A percentile compares a stretch with the other conserved stretches of the same genome.
phyloP scores from a whole-genome alignment of 2,113 vertebrate genomes.

The Oryzias melastigma region DNA sequence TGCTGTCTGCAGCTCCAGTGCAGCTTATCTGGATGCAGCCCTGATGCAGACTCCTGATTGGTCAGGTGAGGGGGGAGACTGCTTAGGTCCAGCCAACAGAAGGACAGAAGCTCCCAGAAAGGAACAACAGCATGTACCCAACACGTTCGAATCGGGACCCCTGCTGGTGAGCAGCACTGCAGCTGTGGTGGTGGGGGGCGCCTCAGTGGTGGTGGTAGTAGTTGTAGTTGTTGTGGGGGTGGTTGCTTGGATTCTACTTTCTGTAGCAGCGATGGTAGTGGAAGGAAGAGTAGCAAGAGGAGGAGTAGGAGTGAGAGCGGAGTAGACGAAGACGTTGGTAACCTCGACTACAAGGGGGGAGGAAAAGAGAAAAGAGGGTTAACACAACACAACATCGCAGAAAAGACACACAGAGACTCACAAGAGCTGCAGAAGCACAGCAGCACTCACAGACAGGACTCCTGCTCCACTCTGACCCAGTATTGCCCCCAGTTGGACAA shows the following conservation, averaged over 20 bases:
- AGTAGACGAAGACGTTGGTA: slow-evolving; percentile 67
- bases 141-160: neutral
- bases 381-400: slow-evolving; percentile 38
- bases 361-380: slow-evolving; percentile 73
- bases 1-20: slow-evolving; percentile 32
- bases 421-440: neutral
- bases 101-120: neutral
- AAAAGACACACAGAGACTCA: slow-evolving; percentile 3
- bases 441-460: neutral
- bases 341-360: slow-evolving; percentile 72
- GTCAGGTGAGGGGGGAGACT: slow-evolving; percentile 43
- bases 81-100: neutral
- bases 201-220: slow-evolving; percentile 44
- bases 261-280: slow-evolving; percentile 60
- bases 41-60: slow-evolving; percentile 31
- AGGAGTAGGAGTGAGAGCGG: slow-evolving; percentile 70
- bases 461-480: neutral
- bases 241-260: slow-evolving; percentile 59
- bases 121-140: neutral
- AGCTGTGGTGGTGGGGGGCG: slow-evolving; percentile 34
- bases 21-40: slow-evolving; percentile 52
- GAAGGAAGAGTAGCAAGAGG: slow-evolving; percentile 63
- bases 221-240: slow-evolving; percentile 37
- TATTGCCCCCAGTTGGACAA: slow-evolving; percentile 48
- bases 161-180: slow-evolving; percentile 8